phyloP scores from a whole-genome alignment of 2,888 invertebrate genomes.

The Fissipunctia ypsillon region DNA sequence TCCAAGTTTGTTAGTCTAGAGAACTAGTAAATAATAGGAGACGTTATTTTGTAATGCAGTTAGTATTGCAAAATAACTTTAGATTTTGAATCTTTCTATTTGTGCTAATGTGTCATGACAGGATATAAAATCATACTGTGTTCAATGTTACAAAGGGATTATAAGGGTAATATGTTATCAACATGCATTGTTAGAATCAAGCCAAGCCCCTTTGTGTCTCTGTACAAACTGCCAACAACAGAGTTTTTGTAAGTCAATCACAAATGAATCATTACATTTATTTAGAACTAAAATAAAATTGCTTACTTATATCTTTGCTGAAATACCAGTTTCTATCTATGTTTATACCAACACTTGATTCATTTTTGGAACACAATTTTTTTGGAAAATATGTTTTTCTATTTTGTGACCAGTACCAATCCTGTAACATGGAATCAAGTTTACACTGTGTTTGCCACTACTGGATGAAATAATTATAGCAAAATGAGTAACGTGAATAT shows the following conservation, averaged over 20 bases:
- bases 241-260: neutral
- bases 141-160: neutral
- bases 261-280: neutral
- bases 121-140: neutral
- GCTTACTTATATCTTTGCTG: slow-evolving; percentile 54
- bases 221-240: neutral
- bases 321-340: slow-evolving; percentile 84
- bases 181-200: neutral
- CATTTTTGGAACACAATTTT: slow-evolving; percentile 69
- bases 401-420: slow-evolving; percentile 82
- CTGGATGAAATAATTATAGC: neutral
- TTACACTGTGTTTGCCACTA: neutral
- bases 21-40: neutral
- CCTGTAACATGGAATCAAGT: slow-evolving; percentile 70
- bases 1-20: neutral
- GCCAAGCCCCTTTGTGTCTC: neutral
- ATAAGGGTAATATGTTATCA: neutral
- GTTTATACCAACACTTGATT: slow-evolving; percentile 77
- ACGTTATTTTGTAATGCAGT: neutral
- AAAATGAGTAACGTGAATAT: neutral
- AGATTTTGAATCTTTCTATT: no score
- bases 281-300: slow-evolving; percentile 2
- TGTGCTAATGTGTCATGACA: no score
- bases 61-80: neutral
- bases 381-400: slow-evolving; percentile 75